Evolutionary conservation across 2,797 vertebrate genomes (phyloP).

Genomic region (Tachyglossus aculeatus): DNA sequence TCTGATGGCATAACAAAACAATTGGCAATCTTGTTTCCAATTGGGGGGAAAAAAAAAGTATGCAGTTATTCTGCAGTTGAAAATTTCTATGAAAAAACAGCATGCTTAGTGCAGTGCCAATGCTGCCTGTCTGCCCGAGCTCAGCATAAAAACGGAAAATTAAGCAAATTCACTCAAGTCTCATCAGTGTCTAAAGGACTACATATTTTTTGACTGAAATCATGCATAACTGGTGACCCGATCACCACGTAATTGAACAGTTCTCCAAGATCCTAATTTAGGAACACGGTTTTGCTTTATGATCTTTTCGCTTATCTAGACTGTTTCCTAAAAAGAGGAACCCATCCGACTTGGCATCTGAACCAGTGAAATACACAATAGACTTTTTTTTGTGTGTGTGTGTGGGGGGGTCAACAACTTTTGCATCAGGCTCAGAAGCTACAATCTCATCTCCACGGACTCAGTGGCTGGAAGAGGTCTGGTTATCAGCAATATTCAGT

Average conservation of each 20-base stretch:
- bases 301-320: constrained; percentile 28
- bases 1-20: constrained; percentile 63
- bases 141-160: constrained; percentile 80
- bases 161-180: constrained; percentile 79
- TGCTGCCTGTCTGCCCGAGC: constrained; percentile 97
- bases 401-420: constrained; percentile 43
- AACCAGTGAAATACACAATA: neutral
- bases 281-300: constrained; percentile 22
- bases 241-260: constrained; percentile 28
- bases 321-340: constrained; percentile 15
- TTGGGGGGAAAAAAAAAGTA: constrained; percentile 59
- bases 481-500: constrained; percentile 53
- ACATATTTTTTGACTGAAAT: constrained; percentile 61
- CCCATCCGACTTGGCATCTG: constrained; percentile 35
- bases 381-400: too few relatives aligned
- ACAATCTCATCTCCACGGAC: constrained; percentile 46
- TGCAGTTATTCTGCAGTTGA: constrained; percentile 76
- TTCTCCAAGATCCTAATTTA: constrained; percentile 8
- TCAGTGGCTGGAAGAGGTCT: constrained; percentile 53
- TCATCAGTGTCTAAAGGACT: constrained; percentile 67
- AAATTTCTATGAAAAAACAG: constrained; percentile 75
- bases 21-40: constrained; percentile 78
- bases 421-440: constrained; percentile 33
- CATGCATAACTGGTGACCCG: constrained; percentile 71
- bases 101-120: constrained; percentile 91